Evolutionary conservation across 2,888 invertebrate species (phyloP).

Genomic region (Rhagonycha lutea): DNA sequence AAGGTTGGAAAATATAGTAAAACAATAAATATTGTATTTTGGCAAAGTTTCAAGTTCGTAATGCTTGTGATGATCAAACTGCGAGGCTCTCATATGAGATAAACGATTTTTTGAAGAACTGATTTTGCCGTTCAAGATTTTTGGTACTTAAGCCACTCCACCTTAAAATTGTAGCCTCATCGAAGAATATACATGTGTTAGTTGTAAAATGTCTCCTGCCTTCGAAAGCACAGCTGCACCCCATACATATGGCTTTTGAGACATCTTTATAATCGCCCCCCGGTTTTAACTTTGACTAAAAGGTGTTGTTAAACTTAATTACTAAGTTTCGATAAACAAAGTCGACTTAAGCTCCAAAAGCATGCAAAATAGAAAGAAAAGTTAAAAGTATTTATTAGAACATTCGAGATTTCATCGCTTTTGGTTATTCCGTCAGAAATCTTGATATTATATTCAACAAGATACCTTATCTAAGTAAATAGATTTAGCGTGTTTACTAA

Average conservation of each 20-base stretch:
- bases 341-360: not conserved
- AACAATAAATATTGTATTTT: not conserved
- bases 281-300: conserved; percentile 5
- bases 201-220: conserved; percentile 50
- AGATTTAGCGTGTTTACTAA: conserved; percentile 32
- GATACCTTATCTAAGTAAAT: conserved; percentile 34
- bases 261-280: conserved; percentile 33
- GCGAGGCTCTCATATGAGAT: not conserved
- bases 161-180: conserved; percentile 32
- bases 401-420: conserved; percentile 10
- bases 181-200: conserved; percentile 47
- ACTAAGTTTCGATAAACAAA: not conserved
- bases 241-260: conserved; percentile 48
- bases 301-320: conserved; percentile 3
- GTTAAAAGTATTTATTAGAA: not conserved
- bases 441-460: conserved; percentile 30
- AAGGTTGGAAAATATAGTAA: not conserved
- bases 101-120: not conserved
- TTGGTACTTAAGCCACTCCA: not conserved
- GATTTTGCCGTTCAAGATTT: not conserved
- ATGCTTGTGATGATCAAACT: not conserved
- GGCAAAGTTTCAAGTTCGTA: not conserved
- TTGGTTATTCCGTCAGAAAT: conserved; percentile 27
- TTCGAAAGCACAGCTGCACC: conserved; percentile 51
- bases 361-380: not conserved